These are phyloP conservation scores for Choloepus hoffmanni DNA, from an alignment of 2,113 vertebrate genomes.

Conservation along the genomic window DNA sequence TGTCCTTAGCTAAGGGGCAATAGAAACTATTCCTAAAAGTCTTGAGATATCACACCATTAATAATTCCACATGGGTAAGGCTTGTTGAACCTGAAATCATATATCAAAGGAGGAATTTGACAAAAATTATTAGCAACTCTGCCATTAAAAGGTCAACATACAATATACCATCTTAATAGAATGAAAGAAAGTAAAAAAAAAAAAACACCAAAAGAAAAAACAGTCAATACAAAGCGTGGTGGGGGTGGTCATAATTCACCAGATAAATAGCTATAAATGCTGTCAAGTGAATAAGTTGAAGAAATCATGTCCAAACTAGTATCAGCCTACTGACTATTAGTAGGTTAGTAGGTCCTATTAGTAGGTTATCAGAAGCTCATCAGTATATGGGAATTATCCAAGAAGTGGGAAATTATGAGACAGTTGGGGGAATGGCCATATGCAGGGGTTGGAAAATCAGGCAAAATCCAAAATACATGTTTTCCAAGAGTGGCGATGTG, in stretches of 20 bases:
- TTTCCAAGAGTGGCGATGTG: neutral
- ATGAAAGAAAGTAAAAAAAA: no score
- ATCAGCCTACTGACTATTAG: neutral
- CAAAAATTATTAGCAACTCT: conserved; percentile 45
- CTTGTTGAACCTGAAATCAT: conserved; percentile 40
- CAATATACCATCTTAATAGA: no score
- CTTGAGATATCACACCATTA: conserved; percentile 56
- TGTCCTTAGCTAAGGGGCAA: conserved; percentile 30
- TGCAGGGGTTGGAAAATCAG: neutral
- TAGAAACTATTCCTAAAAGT: conserved; percentile 61
- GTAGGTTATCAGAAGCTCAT: conserved; percentile 9
- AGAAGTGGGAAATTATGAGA: conserved; percentile 9
- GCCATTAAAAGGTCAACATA: conserved; percentile 46
- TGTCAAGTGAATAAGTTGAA: conserved; percentile 46
- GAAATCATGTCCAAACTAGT: conserved; percentile 36
- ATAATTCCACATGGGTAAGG: conserved; percentile 29
- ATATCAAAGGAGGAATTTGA: conserved; percentile 57
- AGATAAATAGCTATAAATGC: conserved; percentile 37
- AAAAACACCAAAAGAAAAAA: no score
- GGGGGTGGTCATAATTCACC: neutral
- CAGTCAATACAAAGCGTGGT: no score
- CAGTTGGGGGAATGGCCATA: neutral
- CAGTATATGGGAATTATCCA: neutral
- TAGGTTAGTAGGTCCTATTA: neutral
- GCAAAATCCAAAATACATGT: neutral